These are phyloP conservation scores for Drosophila subobscura DNA, from an alignment of 1,140 invertebrate genomes.

Conservation along the genomic window DNA sequence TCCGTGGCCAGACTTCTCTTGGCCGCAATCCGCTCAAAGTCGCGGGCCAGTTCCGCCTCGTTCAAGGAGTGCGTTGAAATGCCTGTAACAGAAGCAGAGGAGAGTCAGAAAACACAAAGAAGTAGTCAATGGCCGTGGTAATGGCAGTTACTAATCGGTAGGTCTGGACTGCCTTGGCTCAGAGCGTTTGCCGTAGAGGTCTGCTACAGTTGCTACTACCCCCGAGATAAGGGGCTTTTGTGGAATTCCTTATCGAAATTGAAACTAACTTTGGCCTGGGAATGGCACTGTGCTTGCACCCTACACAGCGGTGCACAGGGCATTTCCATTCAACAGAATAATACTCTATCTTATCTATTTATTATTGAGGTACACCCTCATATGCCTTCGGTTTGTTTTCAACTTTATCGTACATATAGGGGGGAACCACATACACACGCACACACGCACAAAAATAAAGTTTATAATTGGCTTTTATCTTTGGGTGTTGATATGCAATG, in stretches of 20 bases:
- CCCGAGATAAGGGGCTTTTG: slow-evolving; percentile 61
- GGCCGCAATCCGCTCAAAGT: slow-evolving; percentile 86
- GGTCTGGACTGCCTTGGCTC: slow-evolving; percentile 23
- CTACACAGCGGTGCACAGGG: slow-evolving; percentile 28
- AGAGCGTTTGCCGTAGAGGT: slow-evolving; percentile 8
- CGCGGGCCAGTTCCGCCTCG: slow-evolving; percentile 91
- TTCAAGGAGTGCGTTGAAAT: slow-evolving; percentile 93
- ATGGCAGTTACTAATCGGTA: slow-evolving; percentile 36
- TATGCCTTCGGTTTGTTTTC: not conserved
- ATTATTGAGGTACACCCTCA: not conserved
- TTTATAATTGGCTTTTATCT: slow-evolving; percentile 36
- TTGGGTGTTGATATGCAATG: slow-evolving; percentile 13
- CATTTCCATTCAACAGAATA: slow-evolving; percentile 21
- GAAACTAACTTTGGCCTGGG: slow-evolving; percentile 55
- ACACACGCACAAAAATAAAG: not conserved
- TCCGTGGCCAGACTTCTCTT: slow-evolving; percentile 86
- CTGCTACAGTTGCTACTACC: slow-evolving; percentile 1
- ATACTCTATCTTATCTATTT: not conserved
- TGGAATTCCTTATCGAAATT: slow-evolving; percentile 76
- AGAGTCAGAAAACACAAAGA: too few relatives aligned
- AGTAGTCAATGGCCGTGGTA: slow-evolving; percentile 2
- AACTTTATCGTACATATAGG: not conserved
- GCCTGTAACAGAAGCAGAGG: slow-evolving; percentile 61
- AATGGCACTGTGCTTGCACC: not conserved
- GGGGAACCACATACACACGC: not conserved